These are phyloP conservation scores for Chrysomallon squamiferum DNA, from an alignment of 1,140 invertebrate genomes.

Conservation along the genomic window DNA sequence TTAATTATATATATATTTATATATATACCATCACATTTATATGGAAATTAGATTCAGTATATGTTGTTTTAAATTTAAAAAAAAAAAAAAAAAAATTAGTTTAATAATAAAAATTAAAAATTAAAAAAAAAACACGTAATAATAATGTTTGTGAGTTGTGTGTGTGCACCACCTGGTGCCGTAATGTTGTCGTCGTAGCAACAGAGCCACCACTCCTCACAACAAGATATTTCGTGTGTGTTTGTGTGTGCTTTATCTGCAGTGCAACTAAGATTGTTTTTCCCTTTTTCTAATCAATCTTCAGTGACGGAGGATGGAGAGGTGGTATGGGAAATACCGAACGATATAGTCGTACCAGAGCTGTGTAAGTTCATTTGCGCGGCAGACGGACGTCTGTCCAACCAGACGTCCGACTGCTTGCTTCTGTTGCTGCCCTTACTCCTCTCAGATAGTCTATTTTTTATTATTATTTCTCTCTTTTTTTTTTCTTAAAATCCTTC, in stretches of 20 bases:
- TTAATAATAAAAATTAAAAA: too few relatives aligned
- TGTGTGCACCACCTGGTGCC: too few relatives aligned
- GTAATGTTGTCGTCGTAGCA: too few relatives aligned
- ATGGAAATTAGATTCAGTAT: too few relatives aligned
- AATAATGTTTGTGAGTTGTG: too few relatives aligned
- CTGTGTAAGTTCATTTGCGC: slow-evolving; percentile 41
- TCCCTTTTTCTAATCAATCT: slow-evolving; percentile 43
- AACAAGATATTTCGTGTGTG: background rate
- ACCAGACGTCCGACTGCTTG: background rate
- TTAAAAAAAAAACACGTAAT: too few relatives aligned
- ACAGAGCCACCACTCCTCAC: too few relatives aligned
- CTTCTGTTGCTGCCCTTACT: background rate
- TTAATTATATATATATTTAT: too few relatives aligned
- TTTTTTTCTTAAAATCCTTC: background rate
- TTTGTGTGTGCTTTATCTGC: slow-evolving; percentile 29
- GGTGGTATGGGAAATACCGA: slow-evolving; percentile 38
- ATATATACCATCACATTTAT: too few relatives aligned
- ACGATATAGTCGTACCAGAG: slow-evolving; percentile 40
- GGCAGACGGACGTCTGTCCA: background rate
- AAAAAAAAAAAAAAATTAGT: too few relatives aligned
- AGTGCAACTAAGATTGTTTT: slow-evolving; percentile 34
- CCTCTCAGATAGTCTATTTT: background rate
- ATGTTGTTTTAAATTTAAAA: too few relatives aligned
- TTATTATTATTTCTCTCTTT: background rate
- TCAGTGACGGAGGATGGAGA: slow-evolving; percentile 54